Base-by-base conservation (phyloP, 2,113 vertebrate genomes). In the Fukomys damarensis region DNA sequence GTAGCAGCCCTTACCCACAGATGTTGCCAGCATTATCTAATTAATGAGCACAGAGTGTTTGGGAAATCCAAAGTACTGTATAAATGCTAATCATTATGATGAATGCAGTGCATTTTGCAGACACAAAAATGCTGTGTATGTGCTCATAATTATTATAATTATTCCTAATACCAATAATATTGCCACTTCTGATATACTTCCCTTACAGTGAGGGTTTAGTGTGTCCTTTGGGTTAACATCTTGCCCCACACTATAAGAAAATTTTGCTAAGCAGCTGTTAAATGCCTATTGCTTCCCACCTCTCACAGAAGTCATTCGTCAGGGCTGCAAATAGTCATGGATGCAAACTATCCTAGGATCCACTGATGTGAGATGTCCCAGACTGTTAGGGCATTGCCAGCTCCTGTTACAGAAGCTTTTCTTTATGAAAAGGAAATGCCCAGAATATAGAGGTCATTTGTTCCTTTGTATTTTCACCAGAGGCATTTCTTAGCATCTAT, bases 91-190 rank as follows among this genome's bases (percentile, higher is more conserved):
- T 97, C 96, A 96, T 95, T 94, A 56, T 74, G 95, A 94, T 97
- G 97, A 97, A 97, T 96, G 95, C 68, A 22, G 72, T 43, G 58
- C 88, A 84, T 95, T 96, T 91, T 91, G 7, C 68, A 95, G 87
- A 94, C 89, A 96, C 91, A 95, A 94, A 98, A 97, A 91, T 96
- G 70, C 86, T 91, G 79, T 94, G 94, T 95, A 66, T 92, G 70
- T 91, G 56, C 88, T 95, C 82, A 87, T 96, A 97, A 97, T 97
- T 97, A 97, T 97, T 96, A 52, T 97, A 97, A 97, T 98, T 96
- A 97, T 76, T 96, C 92, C 92, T 96, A 97, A 97, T 98, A 94
- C 91, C 70, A 94, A 95, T 97, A 97, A 96, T 96, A 96, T 96
- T 97, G 91, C 88, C 88, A 92, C 92, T 91, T 22, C 56, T 86